phyloP scores from a whole-genome alignment of 2,113 vertebrate genomes.

The Acinonyx jubatus region DNA sequence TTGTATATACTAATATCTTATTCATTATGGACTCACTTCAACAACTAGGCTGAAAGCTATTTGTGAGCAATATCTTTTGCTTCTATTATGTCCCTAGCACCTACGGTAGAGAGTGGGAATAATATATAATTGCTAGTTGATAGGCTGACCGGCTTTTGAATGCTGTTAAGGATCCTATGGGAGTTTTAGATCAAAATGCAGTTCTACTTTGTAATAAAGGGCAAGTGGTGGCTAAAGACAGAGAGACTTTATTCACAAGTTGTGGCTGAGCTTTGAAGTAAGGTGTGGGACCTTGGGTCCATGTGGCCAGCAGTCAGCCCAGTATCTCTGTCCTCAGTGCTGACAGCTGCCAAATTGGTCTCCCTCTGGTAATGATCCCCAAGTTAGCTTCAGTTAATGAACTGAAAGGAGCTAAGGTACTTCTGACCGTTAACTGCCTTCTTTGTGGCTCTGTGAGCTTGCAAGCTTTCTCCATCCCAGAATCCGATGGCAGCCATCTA shows the following conservation, averaged over 20 bases:
- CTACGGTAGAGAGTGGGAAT: neutral
- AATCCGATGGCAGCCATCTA: conserved; percentile 59
- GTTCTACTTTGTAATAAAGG: conserved; percentile 20
- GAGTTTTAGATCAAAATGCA: neutral
- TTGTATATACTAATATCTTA: neutral
- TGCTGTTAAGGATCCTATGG: neutral
- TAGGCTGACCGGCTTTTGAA: neutral
- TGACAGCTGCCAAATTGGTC: conserved; percentile 63
- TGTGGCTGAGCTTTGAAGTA: neutral
- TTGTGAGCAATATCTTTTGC: neutral
- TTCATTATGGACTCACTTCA: neutral
- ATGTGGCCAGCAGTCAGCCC: neutral
- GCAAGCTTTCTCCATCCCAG: conserved; percentile 16
- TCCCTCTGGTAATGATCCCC: conserved; percentile 48
- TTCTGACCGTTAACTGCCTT: conserved; percentile 66
- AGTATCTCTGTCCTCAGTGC: neutral
- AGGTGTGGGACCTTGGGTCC: neutral
- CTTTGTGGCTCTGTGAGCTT: conserved; percentile 49
- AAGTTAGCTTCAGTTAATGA: conserved; percentile 72
- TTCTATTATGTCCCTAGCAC: neutral
- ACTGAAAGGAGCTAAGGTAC: conserved; percentile 63
- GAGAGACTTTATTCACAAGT: neutral
- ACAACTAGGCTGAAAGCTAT: neutral
- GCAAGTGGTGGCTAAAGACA: neutral
- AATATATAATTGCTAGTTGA: neutral